Conservation (phyloP, 1,140 invertebrate genomes). For the Aphelenchoides avenae region DNA sequence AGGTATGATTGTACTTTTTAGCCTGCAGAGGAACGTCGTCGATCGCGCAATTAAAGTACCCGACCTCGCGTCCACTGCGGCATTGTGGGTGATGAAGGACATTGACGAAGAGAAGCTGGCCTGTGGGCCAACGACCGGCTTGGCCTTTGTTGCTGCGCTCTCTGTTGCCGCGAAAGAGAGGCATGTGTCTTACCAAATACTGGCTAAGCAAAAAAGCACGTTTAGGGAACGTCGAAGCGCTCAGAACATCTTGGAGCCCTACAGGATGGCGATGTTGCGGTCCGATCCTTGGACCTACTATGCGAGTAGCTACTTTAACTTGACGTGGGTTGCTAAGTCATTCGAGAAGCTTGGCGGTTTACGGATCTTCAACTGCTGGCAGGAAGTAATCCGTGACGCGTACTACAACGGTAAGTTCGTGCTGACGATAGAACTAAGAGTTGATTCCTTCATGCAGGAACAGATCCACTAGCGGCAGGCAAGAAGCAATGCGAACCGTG, state of each 20-base stretch:
- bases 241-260: no score
- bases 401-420: constrained; percentile 8
- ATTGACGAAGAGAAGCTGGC: constrained; percentile 38
- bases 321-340: constrained; percentile 33
- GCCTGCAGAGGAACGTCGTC: constrained; percentile 35
- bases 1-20: constrained; percentile 7
- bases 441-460: neutral
- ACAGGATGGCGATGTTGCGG: constrained; percentile 30
- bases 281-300: constrained; percentile 37
- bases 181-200: neutral
- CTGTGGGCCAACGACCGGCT: constrained; percentile 43
- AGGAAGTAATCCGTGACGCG: constrained; percentile 18
- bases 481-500: constrained; percentile 11
- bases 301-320: constrained; percentile 42
- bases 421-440: neutral
- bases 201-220: constrained; percentile 9
- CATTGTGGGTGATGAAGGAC: constrained; percentile 41
- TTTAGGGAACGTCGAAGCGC: no score
- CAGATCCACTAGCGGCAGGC: constrained; percentile 7
- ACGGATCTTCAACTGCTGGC: constrained; percentile 40
- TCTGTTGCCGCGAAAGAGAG: constrained; percentile 35
- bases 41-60: constrained; percentile 47
- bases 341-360: constrained; percentile 43
- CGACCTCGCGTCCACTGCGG: constrained; percentile 46
- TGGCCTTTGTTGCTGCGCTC: constrained; percentile 46